These are phyloP conservation scores for Okamejei kenojei DNA, from an alignment of 2,797 vertebrate genomes.

Conservation along the genomic window DNA sequence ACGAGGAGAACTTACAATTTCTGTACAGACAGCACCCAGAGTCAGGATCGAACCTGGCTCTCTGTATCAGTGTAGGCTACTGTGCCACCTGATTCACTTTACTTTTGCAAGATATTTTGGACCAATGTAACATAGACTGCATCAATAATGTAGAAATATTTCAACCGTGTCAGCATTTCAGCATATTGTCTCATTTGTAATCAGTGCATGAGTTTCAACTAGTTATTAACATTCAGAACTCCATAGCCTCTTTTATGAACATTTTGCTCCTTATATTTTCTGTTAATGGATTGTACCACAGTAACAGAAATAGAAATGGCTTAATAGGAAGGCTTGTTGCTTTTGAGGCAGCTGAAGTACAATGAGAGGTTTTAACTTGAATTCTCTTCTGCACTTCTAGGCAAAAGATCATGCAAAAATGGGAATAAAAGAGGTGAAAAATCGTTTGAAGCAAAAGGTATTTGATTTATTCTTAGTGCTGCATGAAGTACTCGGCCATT, in stretches of 20 bases:
- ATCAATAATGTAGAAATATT: background rate
- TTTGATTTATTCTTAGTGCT: constrained; percentile 57
- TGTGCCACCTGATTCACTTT: background rate
- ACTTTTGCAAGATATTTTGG: background rate
- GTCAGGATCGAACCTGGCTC: no score
- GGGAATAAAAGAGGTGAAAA: constrained; percentile 97
- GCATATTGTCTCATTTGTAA: background rate
- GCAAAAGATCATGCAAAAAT: constrained; percentile 97
- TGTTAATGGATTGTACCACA: background rate
- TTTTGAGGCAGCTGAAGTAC: constrained; percentile 46
- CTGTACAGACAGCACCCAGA: no score
- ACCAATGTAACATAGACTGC: background rate
- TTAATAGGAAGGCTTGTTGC: constrained; percentile 51
- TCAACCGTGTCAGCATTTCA: background rate
- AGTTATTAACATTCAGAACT: background rate
- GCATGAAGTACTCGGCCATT: constrained; percentile 56
- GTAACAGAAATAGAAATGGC: constrained; percentile 30
- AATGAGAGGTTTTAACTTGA: constrained; percentile 62
- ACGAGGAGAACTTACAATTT: no score
- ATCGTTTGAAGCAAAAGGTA: constrained; percentile 96
- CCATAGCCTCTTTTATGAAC: background rate
- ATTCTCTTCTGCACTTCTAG: constrained; percentile 65
- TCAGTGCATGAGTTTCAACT: background rate
- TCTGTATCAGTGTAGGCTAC: no score
- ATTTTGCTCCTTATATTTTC: background rate